Conservation (phyloP, 2,113 vertebrate genomes). For the Tupaia chinensis region DNA sequence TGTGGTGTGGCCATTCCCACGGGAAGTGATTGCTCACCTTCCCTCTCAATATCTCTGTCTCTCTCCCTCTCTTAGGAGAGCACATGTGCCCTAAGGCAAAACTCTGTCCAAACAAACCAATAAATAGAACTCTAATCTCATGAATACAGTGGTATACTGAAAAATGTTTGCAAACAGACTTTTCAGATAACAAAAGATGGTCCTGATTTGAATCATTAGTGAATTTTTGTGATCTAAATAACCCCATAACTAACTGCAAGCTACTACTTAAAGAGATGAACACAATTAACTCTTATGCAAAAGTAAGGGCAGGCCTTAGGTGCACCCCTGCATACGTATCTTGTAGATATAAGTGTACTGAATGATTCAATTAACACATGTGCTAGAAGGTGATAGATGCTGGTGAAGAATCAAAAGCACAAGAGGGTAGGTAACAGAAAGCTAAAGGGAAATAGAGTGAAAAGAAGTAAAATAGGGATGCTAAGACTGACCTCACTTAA, state of each 20-base stretch:
- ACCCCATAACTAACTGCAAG: not conserved
- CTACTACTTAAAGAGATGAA: not conserved
- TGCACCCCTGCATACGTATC: too few species aligned
- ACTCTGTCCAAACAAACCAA: too few species aligned
- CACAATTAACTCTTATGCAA: not conserved
- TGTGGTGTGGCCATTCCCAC: too few species aligned
- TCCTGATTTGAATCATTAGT: not conserved
- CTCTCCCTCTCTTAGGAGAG: too few species aligned
- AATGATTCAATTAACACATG: not conserved
- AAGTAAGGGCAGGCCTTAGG: not conserved
- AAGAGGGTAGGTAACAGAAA: too few species aligned
- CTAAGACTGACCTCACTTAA: not conserved
- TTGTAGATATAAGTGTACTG: not conserved
- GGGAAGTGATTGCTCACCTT: too few species aligned
- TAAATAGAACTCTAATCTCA: not conserved
- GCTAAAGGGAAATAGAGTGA: not conserved
- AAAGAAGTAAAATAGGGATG: not conserved
- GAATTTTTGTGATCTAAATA: not conserved
- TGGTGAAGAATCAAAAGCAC: not conserved
- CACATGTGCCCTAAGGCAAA: too few species aligned
- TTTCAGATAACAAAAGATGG: not conserved
- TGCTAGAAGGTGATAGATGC: not conserved
- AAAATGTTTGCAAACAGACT: not conserved
- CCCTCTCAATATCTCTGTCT: too few species aligned
- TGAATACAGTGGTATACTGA: not conserved